These are phyloP conservation scores for Meloidogyne floridensis DNA, from an alignment of 1,140 invertebrate genomes.

Conservation along the genomic window DNA sequence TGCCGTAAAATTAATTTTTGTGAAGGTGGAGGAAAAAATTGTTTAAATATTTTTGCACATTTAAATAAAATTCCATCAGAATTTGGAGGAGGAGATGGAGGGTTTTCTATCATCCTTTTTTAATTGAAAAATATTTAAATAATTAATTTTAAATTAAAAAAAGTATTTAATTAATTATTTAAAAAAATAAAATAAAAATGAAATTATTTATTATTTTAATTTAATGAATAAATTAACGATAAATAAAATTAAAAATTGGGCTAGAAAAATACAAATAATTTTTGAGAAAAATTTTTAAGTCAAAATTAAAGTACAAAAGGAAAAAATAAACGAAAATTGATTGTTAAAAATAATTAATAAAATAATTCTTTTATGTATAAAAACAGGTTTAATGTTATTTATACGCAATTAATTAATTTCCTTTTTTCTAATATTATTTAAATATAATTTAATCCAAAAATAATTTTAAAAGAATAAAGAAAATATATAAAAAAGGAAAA, in stretches of 20 bases:
- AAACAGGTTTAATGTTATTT: not conserved
- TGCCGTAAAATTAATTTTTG: slow-evolving; percentile 8
- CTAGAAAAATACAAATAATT: too few species aligned
- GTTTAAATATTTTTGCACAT: not conserved
- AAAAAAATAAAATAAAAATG: not conserved
- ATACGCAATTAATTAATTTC: too few species aligned
- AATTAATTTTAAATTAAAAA: not conserved
- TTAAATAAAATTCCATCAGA: not conserved
- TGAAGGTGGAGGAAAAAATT: not conserved
- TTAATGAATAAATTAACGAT: too few species aligned
- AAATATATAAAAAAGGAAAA: too few species aligned
- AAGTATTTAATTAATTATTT: not conserved
- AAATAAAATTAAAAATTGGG: too few species aligned
- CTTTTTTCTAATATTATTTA: too few species aligned
- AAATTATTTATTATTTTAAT: too few species aligned
- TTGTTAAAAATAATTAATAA: not conserved
- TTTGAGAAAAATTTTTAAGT: not conserved
- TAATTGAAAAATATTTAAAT: not conserved
- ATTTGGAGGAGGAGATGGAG: not conserved
- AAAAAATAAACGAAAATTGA: not conserved
- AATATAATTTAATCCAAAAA: too few species aligned
- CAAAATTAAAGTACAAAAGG: not conserved
- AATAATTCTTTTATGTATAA: not conserved
- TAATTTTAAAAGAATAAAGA: too few species aligned
- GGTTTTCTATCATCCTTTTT: not conserved